phyloP scores from a whole-genome alignment of 2,113 vertebrate species.

The Brachionichthys hirsutus region DNA sequence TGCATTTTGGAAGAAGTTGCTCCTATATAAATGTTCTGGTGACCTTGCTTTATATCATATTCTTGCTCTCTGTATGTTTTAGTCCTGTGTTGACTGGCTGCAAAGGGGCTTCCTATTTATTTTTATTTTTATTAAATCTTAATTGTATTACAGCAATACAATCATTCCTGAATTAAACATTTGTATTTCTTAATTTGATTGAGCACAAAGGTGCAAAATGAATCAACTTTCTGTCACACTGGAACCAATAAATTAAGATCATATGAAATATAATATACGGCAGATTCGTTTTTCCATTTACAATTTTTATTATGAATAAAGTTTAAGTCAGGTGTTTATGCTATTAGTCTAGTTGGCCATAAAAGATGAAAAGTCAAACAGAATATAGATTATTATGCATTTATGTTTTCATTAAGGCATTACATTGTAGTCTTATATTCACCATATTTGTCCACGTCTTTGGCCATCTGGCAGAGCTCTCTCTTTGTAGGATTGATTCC shows the following conservation, averaged over 20 bases:
- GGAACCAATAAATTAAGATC: too few species aligned
- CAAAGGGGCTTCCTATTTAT: too few species aligned
- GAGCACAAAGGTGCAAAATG: too few species aligned
- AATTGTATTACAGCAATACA: neutral
- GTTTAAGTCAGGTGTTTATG: neutral
- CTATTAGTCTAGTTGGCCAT: too few species aligned
- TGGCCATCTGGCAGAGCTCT: slow-evolving; percentile 67
- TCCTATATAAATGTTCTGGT: too few species aligned
- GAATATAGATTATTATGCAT: neutral
- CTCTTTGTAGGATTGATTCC: slow-evolving; percentile 74
- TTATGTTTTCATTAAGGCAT: too few species aligned
- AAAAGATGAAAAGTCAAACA: too few species aligned
- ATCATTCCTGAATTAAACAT: slow-evolving; percentile 4
- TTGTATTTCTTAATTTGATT: slow-evolving; percentile 3
- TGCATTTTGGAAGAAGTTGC: slow-evolving; percentile 16
- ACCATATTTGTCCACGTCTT: slow-evolving; percentile 73
- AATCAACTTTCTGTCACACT: neutral
- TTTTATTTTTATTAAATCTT: too few species aligned
- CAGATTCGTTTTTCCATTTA: neutral
- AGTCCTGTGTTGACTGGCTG: too few species aligned
- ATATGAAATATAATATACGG: neutral
- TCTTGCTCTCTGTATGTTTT: too few species aligned
- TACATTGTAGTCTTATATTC: slow-evolving; percentile 30
- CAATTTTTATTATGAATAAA: neutral
- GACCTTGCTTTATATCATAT: too few species aligned